phyloP scores from a whole-genome alignment of 2,888 invertebrate genomes.

The Schizotus pectinicornis region DNA sequence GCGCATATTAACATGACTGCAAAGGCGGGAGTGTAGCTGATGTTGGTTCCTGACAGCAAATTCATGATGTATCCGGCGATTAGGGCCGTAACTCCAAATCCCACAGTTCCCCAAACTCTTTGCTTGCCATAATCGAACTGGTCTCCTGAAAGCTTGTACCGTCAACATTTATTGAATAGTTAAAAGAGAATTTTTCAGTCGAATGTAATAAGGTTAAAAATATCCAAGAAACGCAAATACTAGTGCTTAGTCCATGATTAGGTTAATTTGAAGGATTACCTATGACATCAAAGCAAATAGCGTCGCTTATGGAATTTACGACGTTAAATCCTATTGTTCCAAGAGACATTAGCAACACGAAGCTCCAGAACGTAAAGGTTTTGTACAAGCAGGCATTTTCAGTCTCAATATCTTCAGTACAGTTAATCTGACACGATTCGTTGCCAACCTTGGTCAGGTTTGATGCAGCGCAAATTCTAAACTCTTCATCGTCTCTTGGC shows the following conservation, averaged over 20 bases:
- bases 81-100: conserved; percentile 77
- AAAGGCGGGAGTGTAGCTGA: conserved; percentile 76
- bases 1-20: conserved; percentile 70
- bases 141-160: conserved; percentile 61
- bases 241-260: conserved; percentile 22
- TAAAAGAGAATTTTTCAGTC: too few species aligned
- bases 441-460: background rate
- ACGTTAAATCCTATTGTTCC: conserved; percentile 85
- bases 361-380: conserved; percentile 74
- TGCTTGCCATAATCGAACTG: conserved; percentile 78
- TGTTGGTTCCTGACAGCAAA: conserved; percentile 63
- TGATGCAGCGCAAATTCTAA: conserved; percentile 24
- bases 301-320: conserved; percentile 85
- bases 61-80: conserved; percentile 75
- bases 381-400: conserved; percentile 61
- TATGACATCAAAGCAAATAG: conserved; percentile 87
- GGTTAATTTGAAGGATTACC: conserved; percentile 60
- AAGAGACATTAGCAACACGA: conserved; percentile 72
- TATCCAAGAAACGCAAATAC: background rate
- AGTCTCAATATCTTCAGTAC: conserved; percentile 47
- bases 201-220: too few species aligned
- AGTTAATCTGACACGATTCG: conserved; percentile 34
- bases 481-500: conserved; percentile 13
- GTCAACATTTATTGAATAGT: background rate
- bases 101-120: conserved; percentile 83